phyloP scores from a whole-genome alignment of 2,888 invertebrate species.

The Diadegma fenestrale region DNA sequence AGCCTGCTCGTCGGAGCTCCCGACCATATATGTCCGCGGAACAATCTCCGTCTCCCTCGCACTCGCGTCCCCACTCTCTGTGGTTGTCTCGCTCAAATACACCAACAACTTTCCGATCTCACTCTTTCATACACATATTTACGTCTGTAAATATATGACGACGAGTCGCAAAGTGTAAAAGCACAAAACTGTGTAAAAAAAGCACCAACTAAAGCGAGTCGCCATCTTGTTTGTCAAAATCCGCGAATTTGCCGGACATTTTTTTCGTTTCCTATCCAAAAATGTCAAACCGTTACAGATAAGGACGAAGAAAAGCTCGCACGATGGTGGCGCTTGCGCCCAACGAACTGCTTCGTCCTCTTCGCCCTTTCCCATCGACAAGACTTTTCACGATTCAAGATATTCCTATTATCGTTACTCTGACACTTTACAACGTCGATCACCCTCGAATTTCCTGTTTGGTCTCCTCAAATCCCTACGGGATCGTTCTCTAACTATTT shows the following conservation, averaged over 20 bases:
- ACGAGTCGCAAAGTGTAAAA: not conserved
- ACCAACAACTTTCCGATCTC: slow-evolving; percentile 3
- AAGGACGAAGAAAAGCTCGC: not conserved
- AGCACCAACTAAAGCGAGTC: not conserved
- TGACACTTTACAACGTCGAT: slow-evolving; percentile 43
- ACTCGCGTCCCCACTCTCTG: slow-evolving; percentile 70
- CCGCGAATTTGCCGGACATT: not conserved
- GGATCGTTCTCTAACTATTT: not conserved
- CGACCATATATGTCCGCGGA: slow-evolving; percentile 84
- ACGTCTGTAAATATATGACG: not conserved
- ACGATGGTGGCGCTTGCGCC: slow-evolving; percentile 31
- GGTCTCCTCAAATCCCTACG: not conserved
- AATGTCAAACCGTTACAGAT: not conserved
- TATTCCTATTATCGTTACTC: slow-evolving; percentile 21
- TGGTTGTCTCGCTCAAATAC: slow-evolving; percentile 57
- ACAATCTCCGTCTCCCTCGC: slow-evolving; percentile 78
- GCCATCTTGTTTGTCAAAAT: not conserved
- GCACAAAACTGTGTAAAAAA: not conserved
- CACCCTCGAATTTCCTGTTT: not conserved
- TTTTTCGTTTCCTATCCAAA: not conserved
- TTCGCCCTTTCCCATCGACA: not conserved
- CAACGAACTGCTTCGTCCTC: slow-evolving; percentile 35
- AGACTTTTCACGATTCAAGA: not conserved
- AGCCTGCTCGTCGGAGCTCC: slow-evolving; percentile 82
- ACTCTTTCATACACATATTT: slow-evolving; percentile 8